Percentiles rank a stretch among this genome's conserved stretches.
Evolutionary conservation across 2,113 vertebrate genomes (phyloP).

Genomic region (Larimichthys crocea): DNA sequence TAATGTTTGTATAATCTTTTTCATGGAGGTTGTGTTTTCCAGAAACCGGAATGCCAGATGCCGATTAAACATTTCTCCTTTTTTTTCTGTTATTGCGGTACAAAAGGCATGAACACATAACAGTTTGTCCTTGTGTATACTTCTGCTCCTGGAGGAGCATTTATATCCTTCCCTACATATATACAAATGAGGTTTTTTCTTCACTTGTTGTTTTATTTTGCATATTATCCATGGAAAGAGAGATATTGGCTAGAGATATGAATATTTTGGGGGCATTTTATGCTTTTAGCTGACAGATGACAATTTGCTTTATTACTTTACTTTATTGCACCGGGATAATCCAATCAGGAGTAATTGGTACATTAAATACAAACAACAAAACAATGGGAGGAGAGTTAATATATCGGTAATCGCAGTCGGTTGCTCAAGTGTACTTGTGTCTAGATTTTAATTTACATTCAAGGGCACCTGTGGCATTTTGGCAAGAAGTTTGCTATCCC

Average conservation of each 20-base stretch:
- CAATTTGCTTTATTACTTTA: background rate
- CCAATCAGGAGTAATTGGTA: background rate
- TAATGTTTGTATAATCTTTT: background rate
- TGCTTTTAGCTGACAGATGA: no score
- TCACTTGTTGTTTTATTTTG: background rate
- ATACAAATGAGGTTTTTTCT: background rate
- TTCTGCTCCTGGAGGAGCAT: background rate
- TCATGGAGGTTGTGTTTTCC: background rate
- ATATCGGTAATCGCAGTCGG: background rate
- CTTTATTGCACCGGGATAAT: background rate
- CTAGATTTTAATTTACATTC: background rate
- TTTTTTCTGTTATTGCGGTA: background rate
- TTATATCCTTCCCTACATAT: background rate
- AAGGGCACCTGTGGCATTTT: no score
- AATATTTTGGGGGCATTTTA: background rate
- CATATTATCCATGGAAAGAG: background rate
- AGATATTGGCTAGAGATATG: background rate
- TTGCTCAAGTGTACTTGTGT: background rate
- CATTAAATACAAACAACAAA: background rate
- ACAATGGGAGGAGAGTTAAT: background rate
- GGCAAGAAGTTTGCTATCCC: no score
- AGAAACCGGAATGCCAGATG: background rate
- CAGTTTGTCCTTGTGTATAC: background rate
- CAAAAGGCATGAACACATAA: background rate
- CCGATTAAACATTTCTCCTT: background rate